Evolutionary conservation across 2,888 invertebrate genomes (phyloP).

Genomic region (Caenorhabditis sinica): DNA sequence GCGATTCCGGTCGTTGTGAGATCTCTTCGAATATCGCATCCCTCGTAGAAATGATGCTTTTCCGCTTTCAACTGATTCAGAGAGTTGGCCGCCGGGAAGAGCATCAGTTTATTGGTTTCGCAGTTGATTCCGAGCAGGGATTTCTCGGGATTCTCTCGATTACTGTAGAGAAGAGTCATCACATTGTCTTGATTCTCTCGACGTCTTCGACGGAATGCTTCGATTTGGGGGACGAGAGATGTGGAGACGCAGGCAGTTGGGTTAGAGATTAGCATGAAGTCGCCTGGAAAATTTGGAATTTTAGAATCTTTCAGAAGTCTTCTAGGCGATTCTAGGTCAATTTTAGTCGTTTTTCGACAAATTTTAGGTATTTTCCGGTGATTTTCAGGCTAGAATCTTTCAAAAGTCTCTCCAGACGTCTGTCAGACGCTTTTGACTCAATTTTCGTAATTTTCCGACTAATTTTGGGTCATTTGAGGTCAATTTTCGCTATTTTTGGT

Average conservation of each 20-base stretch:
- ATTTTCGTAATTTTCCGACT: no score
- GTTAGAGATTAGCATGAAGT: constrained; percentile 78
- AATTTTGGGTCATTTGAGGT: background rate
- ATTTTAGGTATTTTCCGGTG: no score
- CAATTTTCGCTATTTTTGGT: background rate
- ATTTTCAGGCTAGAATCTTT: background rate
- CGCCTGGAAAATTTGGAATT: constrained; percentile 53
- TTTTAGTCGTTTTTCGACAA: no score
- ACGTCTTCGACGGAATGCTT: constrained; percentile 70
- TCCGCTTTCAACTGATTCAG: constrained; percentile 64
- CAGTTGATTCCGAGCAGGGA: constrained; percentile 70
- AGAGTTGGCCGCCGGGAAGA: constrained; percentile 69
- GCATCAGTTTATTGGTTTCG: constrained; percentile 67
- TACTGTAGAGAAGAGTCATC: constrained; percentile 74
- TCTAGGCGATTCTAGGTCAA: no score
- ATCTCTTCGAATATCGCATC: constrained; percentile 76
- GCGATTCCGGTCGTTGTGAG: constrained; percentile 76
- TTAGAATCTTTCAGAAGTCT: no score
- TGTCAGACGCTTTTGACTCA: no score
- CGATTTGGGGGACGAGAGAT: constrained; percentile 68
- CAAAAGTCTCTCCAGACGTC: no score
- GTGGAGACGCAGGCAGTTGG: constrained; percentile 72
- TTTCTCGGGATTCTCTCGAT: constrained; percentile 49
- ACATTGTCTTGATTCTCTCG: constrained; percentile 75
- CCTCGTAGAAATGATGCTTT: constrained; percentile 70